Evolutionary conservation across 2,797 vertebrate species (phyloP), one percentile per base, ranked within the genome.

Genomic region (Periophthalmus magnuspinnatus): DNA sequence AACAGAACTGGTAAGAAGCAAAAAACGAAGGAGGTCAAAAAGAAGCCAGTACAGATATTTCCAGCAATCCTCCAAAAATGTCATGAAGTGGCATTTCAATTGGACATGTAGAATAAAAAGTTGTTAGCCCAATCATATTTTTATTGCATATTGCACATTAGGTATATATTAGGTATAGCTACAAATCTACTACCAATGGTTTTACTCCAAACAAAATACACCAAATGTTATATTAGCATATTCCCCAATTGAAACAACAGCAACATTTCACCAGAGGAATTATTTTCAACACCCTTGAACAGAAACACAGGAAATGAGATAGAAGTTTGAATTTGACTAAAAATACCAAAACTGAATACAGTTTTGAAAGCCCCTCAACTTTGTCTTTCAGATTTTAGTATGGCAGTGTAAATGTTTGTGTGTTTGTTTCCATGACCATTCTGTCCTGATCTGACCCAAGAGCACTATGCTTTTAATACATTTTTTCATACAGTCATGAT

Each of bases 1-100:
- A 56, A 64, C 47, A 22, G 1, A 5, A 50, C 41, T 48, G 8
- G 68, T 21, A 21, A 22, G 58, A 54, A 58, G 38, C 48, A 50
- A 70, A 62, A 38, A 5, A 75, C 0, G 0, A 45, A 45, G 13
- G 41, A 67, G 14, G 2, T 6, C 6, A 7, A 17, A 56, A 56
- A 50, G 5, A 17, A 72, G 47, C 17, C 5, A 10, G 55, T 52
- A n/a, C n/a, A 9, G 6, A 2, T 60, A 21, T 72, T 55, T 64
- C 54, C 70, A 19, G 50, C 33, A 67, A 33, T 48, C 34, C 6
- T 50, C 17, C 70, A 72, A 78, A 78, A 72, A 82, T 76, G 70
- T 66, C 59, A 76, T 17, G 1, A 57, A 57, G 36, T 84, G 68
- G 72, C 65, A 66, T 80, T 77, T 82, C 38, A 66, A 47, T 60